Conservation (phyloP, 1,140 invertebrate genomes). For the Temnothorax curvispinosus region DNA sequence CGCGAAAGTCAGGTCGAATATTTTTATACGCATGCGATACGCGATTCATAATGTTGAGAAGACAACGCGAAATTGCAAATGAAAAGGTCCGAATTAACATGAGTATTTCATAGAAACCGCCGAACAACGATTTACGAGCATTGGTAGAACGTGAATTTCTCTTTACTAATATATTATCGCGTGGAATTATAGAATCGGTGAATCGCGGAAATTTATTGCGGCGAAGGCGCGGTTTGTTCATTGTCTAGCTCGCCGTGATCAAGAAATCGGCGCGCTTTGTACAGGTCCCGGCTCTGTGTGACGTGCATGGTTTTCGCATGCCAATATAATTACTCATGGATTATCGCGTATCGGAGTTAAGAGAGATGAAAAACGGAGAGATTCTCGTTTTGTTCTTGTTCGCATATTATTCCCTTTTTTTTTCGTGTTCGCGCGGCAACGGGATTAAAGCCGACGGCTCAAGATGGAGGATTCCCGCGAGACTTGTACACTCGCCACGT, state of each 20-base stretch:
- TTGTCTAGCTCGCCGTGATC: background rate
- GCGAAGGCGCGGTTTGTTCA: background rate
- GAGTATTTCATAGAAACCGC: background rate
- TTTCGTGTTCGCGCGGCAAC: conserved; percentile 7
- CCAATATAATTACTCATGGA: conserved; percentile 23
- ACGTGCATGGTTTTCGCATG: background rate
- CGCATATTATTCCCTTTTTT: conserved; percentile 27
- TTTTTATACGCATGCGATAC: background rate
- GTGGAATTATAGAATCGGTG: background rate
- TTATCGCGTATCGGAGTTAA: conserved; percentile 2
- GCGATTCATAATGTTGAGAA: background rate
- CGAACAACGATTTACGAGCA: background rate
- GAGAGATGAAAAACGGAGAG: background rate
- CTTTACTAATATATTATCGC: background rate
- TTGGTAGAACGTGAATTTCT: background rate
- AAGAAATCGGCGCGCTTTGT: conserved; percentile 1
- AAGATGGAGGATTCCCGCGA: background rate
- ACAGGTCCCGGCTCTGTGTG: background rate
- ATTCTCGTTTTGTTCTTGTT: conserved; percentile 7
- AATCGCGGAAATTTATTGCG: background rate
- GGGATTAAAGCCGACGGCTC: conserved; percentile 32
- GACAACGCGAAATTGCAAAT: background rate
- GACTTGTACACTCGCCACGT: background rate
- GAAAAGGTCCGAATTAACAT: background rate
- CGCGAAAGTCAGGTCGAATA: background rate